A percentile compares a stretch with the other conserved stretches of the same genome.
phyloP scores from a whole-genome alignment of 2,888 invertebrate genomes.

The Andricus curvator region DNA sequence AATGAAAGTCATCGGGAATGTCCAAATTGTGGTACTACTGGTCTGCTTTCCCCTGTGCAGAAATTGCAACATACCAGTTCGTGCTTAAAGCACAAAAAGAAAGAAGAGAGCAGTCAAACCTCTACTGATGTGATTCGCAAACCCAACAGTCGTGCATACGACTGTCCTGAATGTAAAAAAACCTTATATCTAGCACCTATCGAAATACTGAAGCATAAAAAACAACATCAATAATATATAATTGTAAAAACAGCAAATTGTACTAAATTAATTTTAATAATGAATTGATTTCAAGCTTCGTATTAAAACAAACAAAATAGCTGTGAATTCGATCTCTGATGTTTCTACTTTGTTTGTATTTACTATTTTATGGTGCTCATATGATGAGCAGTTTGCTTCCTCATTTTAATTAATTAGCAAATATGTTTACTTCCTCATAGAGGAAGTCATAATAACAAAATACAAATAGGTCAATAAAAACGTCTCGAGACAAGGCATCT shows the following conservation, averaged over 20 bases:
- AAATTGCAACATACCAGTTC: slow-evolving; percentile 85
- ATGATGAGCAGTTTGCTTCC: too few species aligned
- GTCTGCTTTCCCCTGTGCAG: slow-evolving; percentile 84
- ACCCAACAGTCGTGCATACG: slow-evolving; percentile 83
- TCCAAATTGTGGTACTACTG: slow-evolving; percentile 83
- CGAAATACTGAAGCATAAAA: slow-evolving; percentile 92
- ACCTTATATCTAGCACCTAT: slow-evolving; percentile 87
- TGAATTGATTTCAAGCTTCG: neutral
- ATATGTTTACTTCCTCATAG: too few species aligned
- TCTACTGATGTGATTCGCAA: slow-evolving; percentile 68
- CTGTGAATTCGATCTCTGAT: too few species aligned
- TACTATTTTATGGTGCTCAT: too few species aligned
- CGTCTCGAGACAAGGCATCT: too few species aligned
- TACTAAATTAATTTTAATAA: neutral
- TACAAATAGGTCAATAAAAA: too few species aligned
- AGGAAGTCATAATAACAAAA: too few species aligned
- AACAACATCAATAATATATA: slow-evolving; percentile 74
- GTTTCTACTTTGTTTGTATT: too few species aligned
- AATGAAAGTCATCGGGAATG: slow-evolving; percentile 86
- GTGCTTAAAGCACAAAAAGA: slow-evolving; percentile 69
- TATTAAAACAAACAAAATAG: neutral
- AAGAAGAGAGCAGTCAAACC: slow-evolving; percentile 63
- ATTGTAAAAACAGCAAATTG: neutral
- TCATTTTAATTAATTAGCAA: too few species aligned
- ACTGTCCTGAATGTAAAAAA: slow-evolving; percentile 86